Percentiles rank a stretch among this genome's conserved stretches.
phyloP scores from a whole-genome alignment of 1,140 invertebrate species.

The Myzus persicae region DNA sequence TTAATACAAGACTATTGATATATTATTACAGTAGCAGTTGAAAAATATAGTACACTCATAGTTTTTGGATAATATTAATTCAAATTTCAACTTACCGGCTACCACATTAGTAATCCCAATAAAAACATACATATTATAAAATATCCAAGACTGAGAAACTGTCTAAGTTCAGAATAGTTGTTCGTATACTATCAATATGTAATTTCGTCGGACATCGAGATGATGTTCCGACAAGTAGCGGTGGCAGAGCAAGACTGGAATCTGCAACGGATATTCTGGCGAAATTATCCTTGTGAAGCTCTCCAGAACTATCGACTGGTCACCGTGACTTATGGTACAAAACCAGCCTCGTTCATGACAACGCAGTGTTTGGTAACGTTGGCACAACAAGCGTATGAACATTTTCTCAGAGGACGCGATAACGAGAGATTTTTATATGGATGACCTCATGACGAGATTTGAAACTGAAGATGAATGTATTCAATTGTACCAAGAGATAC shows the following conservation, averaged over 20 bases:
- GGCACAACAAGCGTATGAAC: slow-evolving; percentile 60
- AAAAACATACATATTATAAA: too few relatives aligned
- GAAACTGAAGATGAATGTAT: slow-evolving; percentile 61
- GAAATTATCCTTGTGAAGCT: slow-evolving; percentile 60
- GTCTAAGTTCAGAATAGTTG: too few relatives aligned
- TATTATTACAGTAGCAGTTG: too few relatives aligned
- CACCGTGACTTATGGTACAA: slow-evolving; percentile 65
- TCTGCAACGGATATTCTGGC: slow-evolving; percentile 64
- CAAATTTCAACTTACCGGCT: too few relatives aligned
- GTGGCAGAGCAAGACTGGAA: not conserved
- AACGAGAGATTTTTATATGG: slow-evolving; percentile 62
- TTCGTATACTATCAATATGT: too few relatives aligned
- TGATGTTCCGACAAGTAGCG: not conserved
- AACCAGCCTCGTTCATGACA: slow-evolving; percentile 64
- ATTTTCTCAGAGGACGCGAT: slow-evolving; percentile 61
- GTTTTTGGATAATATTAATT: too few relatives aligned
- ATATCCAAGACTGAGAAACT: too few relatives aligned
- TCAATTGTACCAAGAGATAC: slow-evolving; percentile 59
- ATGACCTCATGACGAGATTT: slow-evolving; percentile 64
- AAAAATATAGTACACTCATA: too few relatives aligned
- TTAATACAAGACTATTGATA: too few relatives aligned
- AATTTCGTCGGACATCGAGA: too few relatives aligned
- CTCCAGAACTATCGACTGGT: slow-evolving; percentile 63
- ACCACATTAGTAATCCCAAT: too few relatives aligned
- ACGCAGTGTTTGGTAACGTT: slow-evolving; percentile 63